These are phyloP conservation scores for Petroica traversi DNA, from an alignment of 2,113 vertebrate genomes.

Conservation along the genomic window DNA sequence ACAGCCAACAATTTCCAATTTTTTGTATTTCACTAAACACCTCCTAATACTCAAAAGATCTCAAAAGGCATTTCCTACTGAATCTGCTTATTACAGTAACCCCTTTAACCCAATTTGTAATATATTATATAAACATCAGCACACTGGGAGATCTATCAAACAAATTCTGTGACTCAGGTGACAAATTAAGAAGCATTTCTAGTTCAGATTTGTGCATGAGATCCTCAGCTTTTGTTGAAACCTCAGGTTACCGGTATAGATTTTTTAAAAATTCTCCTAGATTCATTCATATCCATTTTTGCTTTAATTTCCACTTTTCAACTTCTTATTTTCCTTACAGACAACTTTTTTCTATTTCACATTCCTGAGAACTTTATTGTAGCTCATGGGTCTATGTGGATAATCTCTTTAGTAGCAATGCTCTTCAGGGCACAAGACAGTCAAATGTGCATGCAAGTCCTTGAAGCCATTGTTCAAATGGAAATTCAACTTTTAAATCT, in stretches of 20 bases:
- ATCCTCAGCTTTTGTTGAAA: background rate
- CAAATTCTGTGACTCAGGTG: background rate
- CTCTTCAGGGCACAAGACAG: background rate
- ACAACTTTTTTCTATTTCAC: background rate
- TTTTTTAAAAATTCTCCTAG: background rate
- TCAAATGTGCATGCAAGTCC: background rate
- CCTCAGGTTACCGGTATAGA: accelerated
- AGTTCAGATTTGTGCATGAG: background rate
- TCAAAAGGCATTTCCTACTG: background rate
- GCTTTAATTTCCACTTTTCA: background rate
- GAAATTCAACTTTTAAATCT: constrained; percentile 36
- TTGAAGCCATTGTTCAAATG: constrained; percentile 30
- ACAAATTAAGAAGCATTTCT: background rate
- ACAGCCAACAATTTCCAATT: background rate
- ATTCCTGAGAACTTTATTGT: background rate
- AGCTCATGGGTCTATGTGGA: background rate
- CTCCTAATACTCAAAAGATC: background rate
- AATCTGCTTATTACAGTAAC: background rate
- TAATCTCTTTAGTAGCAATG: constrained; percentile 16
- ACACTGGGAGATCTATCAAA: background rate
- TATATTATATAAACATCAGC: background rate
- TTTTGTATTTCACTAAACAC: background rate
- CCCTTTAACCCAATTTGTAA: background rate
- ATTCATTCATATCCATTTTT: background rate
- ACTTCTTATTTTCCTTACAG: background rate